Evolutionary conservation across 2,888 invertebrate genomes (phyloP), one percentile per base, ranked within the genome.

Genomic region (Dicyrtoma fusca): DNA sequence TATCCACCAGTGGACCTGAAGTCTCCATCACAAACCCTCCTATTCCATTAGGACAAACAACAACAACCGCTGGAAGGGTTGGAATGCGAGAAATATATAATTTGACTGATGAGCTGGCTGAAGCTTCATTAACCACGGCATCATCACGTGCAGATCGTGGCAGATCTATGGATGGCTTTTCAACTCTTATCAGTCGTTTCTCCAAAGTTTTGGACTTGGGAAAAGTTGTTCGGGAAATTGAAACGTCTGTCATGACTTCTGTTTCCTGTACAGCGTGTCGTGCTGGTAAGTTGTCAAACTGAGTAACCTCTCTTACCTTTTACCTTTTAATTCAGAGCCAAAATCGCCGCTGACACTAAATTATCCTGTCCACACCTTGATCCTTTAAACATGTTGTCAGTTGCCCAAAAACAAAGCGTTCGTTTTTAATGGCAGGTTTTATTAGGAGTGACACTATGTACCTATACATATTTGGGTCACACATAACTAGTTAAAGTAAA

Each of bases 261-360:
- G 93, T 95, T 0, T 93, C 93, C 0, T 95, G 95, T 82, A 93
- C 94, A 1, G 95, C 95, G 11, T 95, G 95, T 69, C 78, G 79
- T 72, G 82, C 82, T 59, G 82, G 82, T 81, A 72, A 72, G 55
- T 71, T 6, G 8, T 34, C 3, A 8, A 3, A 34, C 34, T 34
- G 34, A 34, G 8, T 34, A 8, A 34, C 34, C 3, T 34, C 8
- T 34, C 4, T 34, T 34, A 34, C 34, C 34, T 34, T 34, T 34
- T 34, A 34, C 51, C 5, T 34, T 34, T 34, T 34, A 34, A 34
- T n/a, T 34, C 34, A 34, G 4, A 34, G 34, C 8, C 34, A 34
- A 34, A 34, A 34, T 34, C 34, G 34, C 3, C 4, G 34, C 8
- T 5, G 8, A 34, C 34, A 34, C 34, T 5, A 5, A 34, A 34